Evolutionary conservation across 92 coral and sea anemone species (phyloP).

Genomic region (Phenganax subtilis): DNA sequence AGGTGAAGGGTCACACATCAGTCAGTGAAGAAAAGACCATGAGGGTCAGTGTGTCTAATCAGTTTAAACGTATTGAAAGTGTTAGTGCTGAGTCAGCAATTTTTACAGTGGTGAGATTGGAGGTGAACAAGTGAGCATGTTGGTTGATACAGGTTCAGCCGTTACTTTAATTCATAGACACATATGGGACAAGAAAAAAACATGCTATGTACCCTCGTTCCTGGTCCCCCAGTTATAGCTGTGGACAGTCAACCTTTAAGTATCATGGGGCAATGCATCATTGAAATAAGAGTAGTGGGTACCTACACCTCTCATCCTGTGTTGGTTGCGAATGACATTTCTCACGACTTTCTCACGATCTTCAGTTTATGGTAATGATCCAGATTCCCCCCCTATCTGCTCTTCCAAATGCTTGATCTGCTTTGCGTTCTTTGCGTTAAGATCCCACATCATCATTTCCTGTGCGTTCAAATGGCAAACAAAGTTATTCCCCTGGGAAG

Average conservation of each 20-base stretch:
- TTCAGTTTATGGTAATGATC: too few relatives aligned
- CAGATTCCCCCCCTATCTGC: too few relatives aligned
- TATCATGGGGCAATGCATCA: constrained; percentile 27
- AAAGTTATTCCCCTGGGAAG: too few relatives aligned
- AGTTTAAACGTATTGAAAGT: constrained; percentile 34
- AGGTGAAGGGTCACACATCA: constrained; percentile 19
- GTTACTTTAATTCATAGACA: constrained; percentile 40
- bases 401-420: too few relatives aligned
- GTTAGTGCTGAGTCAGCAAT: constrained; percentile 42
- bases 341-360: constrained; percentile 33
- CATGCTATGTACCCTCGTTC: constrained; percentile 8
- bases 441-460: too few relatives aligned
- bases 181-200: background rate
- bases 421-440: too few relatives aligned
- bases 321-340: constrained; percentile 47
- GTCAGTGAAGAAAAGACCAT: background rate
- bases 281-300: constrained; percentile 26
- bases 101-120: constrained; percentile 38
- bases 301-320: constrained; percentile 31
- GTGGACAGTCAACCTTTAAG: constrained; percentile 45
- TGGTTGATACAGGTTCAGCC: constrained; percentile 49
- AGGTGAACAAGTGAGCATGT: constrained; percentile 29
- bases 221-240: constrained; percentile 23
- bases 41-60: background rate
- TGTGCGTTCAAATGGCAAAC: too few relatives aligned